These are phyloP conservation scores for Leucoptera coffeella DNA, from an alignment of 2,888 invertebrate genomes.

Conservation along the genomic window DNA sequence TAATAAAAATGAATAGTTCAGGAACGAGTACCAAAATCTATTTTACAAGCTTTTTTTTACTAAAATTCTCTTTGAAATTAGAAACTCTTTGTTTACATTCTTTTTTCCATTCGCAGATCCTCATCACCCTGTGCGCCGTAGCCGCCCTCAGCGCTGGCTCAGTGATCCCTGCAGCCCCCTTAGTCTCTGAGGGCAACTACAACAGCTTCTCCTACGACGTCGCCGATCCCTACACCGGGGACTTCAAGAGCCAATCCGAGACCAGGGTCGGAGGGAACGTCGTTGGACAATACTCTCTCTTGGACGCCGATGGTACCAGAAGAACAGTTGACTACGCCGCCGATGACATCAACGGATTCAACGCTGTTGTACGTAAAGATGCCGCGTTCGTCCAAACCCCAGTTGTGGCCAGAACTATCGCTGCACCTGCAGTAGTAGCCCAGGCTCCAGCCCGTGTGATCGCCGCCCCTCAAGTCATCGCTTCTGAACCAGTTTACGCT, in stretches of 20 bases:
- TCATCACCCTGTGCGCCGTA: slow-evolving; percentile 1
- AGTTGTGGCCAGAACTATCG: too few relatives aligned
- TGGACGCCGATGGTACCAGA: slow-evolving; percentile 46
- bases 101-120: background rate
- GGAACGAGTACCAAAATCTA: too few relatives aligned
- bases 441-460: too few relatives aligned
- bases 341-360: slow-evolving; percentile 46
- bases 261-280: slow-evolving; percentile 41
- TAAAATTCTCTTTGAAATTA: too few relatives aligned
- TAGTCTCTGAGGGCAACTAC: too few relatives aligned
- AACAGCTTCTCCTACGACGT: slow-evolving; percentile 49
- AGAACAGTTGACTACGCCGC: slow-evolving; percentile 54
- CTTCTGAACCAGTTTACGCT: too few relatives aligned
- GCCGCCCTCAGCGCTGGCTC: slow-evolving; percentile 15
- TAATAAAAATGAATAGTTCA: too few relatives aligned
- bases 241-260: slow-evolving; percentile 49
- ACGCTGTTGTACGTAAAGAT: slow-evolving; percentile 48
- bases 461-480: too few relatives aligned
- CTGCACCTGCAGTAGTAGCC: too few relatives aligned
- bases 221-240: slow-evolving; percentile 49
- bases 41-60: too few relatives aligned
- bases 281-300: slow-evolving; percentile 46
- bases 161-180: slow-evolving; percentile 42
- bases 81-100: background rate
- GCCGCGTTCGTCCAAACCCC: slow-evolving; percentile 28